Conservation (phyloP, 2,888 invertebrate genomes). For the Muscina levida region DNA sequence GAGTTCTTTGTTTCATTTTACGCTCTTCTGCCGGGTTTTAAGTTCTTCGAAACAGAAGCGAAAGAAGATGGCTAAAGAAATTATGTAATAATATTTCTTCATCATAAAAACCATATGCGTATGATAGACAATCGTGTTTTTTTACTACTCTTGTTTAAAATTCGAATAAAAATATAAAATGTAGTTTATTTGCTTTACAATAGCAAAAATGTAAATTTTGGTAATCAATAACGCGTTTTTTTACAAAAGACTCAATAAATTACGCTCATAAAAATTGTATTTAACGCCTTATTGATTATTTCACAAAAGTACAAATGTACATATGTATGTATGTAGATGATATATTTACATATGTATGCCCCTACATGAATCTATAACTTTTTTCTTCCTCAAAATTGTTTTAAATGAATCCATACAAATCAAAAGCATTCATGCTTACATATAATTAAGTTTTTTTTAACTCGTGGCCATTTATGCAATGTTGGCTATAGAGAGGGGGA, state of each 20-base stretch:
- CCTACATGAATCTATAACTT: not conserved
- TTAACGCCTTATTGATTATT: conserved; percentile 31
- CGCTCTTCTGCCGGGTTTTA: not conserved
- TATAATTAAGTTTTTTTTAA: not conserved
- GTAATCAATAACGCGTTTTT: conserved; percentile 27
- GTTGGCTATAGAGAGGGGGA: too few species aligned
- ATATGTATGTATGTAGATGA: not conserved
- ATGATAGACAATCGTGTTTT: not conserved
- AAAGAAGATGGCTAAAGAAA: not conserved
- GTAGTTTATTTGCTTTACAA: too few species aligned
- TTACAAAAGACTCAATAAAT: not conserved
- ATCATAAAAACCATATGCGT: not conserved
- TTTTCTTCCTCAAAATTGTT: too few species aligned
- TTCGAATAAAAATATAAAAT: too few species aligned
- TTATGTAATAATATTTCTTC: conserved; percentile 17
- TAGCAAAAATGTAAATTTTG: not conserved
- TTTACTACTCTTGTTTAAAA: too few species aligned
- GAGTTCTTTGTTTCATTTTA: conserved; percentile 26
- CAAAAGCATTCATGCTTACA: conserved; percentile 10
- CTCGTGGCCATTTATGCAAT: too few species aligned
- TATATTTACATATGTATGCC: not conserved
- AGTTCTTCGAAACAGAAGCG: not conserved
- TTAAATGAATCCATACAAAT: not conserved
- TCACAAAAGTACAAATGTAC: not conserved
- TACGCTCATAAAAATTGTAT: conserved; percentile 16